phyloP scores from a whole-genome alignment of 2,888 invertebrate species.

The Acanthosepion esculentum region DNA sequence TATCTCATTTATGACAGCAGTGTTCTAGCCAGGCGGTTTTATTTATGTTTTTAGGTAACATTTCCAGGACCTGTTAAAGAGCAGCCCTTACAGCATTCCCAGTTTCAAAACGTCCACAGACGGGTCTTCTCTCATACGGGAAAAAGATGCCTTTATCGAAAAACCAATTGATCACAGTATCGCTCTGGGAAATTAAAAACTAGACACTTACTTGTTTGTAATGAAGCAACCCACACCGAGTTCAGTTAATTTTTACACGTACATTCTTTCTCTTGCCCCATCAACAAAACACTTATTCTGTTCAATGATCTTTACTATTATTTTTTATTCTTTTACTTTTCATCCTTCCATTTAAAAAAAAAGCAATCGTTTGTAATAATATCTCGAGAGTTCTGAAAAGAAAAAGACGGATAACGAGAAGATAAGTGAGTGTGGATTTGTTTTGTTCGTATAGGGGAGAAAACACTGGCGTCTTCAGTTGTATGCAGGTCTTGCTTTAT shows the following conservation, averaged over 20 bases:
- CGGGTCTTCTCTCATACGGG: neutral
- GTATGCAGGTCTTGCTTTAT: constrained; percentile 1
- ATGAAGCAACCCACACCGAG: neutral
- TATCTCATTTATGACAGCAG: neutral
- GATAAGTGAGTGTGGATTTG: neutral
- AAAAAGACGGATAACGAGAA: neutral
- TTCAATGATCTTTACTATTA: neutral
- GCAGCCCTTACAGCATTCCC: neutral
- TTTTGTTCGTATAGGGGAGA: neutral
- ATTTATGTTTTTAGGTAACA: neutral
- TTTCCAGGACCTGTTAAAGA: neutral
- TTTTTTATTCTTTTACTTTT: neutral
- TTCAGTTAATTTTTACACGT: constrained; percentile 24
- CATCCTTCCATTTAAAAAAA: neutral
- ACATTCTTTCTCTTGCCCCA: neutral
- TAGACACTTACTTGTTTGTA: neutral
- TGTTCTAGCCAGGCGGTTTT: neutral
- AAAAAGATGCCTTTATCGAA: neutral
- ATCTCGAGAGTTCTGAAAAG: neutral
- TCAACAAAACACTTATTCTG: neutral
- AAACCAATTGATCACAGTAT: neutral
- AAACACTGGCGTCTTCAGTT: constrained; percentile 1
- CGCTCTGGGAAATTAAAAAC: neutral
- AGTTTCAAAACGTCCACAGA: neutral
- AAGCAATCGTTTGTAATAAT: neutral